Evolutionary conservation across 2,113 vertebrate genomes (phyloP).

Genomic region (Clinocottus analis): DNA sequence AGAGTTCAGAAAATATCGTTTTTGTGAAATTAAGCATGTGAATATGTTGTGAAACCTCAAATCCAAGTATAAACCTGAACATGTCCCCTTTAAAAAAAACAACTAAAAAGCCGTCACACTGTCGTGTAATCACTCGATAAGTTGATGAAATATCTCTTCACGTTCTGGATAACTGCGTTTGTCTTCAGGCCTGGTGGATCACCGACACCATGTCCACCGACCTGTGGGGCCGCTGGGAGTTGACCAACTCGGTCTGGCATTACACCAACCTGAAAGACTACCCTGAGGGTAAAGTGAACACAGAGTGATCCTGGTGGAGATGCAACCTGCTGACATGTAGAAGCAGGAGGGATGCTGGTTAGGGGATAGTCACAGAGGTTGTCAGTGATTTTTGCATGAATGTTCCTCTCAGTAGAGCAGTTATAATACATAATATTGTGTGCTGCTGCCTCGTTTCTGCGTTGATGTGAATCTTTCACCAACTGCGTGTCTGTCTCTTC

Average conservation of each 20-base stretch:
- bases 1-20: too few species aligned
- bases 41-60: too few species aligned
- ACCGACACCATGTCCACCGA: constrained; percentile 72
- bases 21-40: too few species aligned
- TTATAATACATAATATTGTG: not conserved
- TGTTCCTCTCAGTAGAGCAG: not conserved
- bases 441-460: not conserved
- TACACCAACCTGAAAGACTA: constrained; percentile 75
- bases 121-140: not conserved
- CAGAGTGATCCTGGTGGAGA: not conserved
- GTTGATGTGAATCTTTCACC: constrained; percentile 10
- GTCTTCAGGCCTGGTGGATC: constrained; percentile 83
- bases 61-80: too few species aligned
- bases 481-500: constrained; percentile 12
- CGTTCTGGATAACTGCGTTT: not conserved
- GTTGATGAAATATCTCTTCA: not conserved
- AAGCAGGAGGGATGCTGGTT: not conserved
- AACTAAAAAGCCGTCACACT: too few species aligned
- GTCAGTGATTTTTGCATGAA: not conserved
- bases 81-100: not conserved
- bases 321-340: not conserved
- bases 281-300: constrained; percentile 65
- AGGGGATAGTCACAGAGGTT: not conserved
- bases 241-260: constrained; percentile 68
- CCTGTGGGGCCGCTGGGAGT: constrained; percentile 81